phyloP scores from a whole-genome alignment of 2,797 vertebrate genomes.

The Streptopelia turtur region DNA sequence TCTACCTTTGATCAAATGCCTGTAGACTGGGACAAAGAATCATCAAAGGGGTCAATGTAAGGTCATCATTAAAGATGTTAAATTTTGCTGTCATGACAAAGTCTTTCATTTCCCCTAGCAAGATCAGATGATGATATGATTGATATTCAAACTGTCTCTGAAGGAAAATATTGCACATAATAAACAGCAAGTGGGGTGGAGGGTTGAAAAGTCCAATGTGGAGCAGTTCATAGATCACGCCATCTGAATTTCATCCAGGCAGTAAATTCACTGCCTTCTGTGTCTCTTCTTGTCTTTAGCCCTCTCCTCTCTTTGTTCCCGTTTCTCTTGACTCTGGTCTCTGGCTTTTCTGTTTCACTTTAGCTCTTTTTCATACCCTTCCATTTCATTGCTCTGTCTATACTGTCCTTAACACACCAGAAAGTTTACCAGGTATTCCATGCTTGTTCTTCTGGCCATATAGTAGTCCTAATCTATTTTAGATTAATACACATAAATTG shows the following conservation, averaged over 20 bases:
- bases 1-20: neutral
- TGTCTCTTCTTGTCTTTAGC: neutral
- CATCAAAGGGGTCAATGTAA: neutral
- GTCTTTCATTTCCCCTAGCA: neutral
- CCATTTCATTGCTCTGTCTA: neutral
- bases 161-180: neutral
- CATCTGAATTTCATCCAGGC: neutral
- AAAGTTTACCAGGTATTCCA: neutral
- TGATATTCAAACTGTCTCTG: neutral
- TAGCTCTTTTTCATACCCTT: neutral
- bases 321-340: neutral
- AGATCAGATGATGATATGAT: neutral
- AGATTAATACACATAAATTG: neutral
- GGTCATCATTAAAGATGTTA: neutral
- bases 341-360: neutral
- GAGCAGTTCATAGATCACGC: neutral
- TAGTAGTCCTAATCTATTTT: neutral
- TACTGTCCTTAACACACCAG: neutral
- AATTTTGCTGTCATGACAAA: slow-evolving; percentile 3
- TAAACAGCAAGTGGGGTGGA: neutral
- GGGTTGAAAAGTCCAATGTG: neutral
- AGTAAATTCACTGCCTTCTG: neutral
- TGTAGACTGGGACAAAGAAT: neutral
- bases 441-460: neutral
- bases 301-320: neutral